Percentiles rank a stretch among this genome's conserved stretches.
Evolutionary conservation across 2,113 vertebrate genomes (phyloP).

Genomic region (Phyllostomus discolor): DNA sequence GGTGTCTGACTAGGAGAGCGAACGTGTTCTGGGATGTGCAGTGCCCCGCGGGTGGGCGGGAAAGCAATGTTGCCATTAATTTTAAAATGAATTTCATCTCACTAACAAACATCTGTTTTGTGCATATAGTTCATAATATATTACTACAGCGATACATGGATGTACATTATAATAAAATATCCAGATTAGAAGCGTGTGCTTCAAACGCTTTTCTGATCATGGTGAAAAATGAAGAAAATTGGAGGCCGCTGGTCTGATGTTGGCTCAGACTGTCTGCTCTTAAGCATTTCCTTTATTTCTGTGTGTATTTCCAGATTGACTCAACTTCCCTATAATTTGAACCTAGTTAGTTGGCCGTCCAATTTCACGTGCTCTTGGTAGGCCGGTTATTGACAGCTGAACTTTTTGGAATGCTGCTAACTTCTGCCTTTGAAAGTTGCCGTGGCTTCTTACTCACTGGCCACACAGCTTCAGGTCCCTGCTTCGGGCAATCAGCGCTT

Average conservation of each 20-base stretch:
- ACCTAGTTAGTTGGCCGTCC: not conserved
- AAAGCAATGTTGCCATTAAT: not conserved
- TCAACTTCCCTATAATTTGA: not conserved
- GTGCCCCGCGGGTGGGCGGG: not conserved
- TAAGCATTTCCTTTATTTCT: not conserved
- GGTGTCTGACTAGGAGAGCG: not conserved
- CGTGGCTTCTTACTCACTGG: not conserved
- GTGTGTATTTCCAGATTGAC: not conserved
- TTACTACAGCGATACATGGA: not conserved
- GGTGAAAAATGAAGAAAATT: not conserved
- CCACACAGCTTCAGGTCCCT: not conserved
- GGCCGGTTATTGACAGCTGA: not conserved
- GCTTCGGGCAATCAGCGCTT: not conserved
- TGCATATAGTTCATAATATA: not conserved
- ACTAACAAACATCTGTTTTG: not conserved
- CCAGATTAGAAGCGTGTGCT: not conserved
- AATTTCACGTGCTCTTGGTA: not conserved
- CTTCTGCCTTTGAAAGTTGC: not conserved
- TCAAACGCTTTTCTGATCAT: not conserved
- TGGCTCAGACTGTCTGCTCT: not conserved
- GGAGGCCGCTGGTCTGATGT: not conserved
- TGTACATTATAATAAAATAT: not conserved
- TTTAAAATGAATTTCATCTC: not conserved
- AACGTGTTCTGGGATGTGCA: not conserved
- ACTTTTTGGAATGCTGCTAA: not conserved